Evolutionary conservation across 2,888 invertebrate species (phyloP), one percentile per base, ranked within the genome.

Genomic region (Aplocera efformata): DNA sequence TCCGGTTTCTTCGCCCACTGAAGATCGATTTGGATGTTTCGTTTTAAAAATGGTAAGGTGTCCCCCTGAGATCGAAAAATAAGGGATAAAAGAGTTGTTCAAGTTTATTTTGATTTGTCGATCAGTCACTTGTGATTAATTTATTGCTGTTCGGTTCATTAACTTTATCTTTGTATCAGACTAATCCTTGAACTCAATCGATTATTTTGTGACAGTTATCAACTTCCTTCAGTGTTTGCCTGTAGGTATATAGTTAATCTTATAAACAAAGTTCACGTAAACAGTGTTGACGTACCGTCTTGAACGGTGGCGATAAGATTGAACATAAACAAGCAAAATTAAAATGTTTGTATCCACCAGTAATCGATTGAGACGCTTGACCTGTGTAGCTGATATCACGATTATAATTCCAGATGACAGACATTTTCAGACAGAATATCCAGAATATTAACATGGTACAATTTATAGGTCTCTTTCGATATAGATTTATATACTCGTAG

Each of bases 261-360:
- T 49, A 50, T 52, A 48, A 48, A 51, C 40, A 49, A 53, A 50
- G 47, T 62, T 53, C 56, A 61, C 56, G 58, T 67, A 68, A 77
- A 73, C 67, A 71, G 55, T 53, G 65, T 60, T 76, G 76, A 76
- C 76, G 76, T 68, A 62, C 57, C 46, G 51, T 40, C 50, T 56
- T 44, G 56, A 63, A 63, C 28, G 31, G 7, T 61, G 56, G 11
- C 17, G 70, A 69, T 72, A 72, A 63, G 43, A 31, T 48, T 44
- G 44, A 40, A 56, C 42, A 58, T 48, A 62, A 65, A 62, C 53
- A 63, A 56, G 52, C 41, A 37, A 56, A 57, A 60, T 43, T 33
- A 23, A 40, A 33, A 45, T 7, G 10, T 13, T 38, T 31, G 38
- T 45, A 47, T 48, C 42, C 45, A 36, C 27, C 34, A 49, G 25